These are phyloP conservation scores for Agrotis puta DNA, from an alignment of 2,888 invertebrate species.

Conservation along the genomic window DNA sequence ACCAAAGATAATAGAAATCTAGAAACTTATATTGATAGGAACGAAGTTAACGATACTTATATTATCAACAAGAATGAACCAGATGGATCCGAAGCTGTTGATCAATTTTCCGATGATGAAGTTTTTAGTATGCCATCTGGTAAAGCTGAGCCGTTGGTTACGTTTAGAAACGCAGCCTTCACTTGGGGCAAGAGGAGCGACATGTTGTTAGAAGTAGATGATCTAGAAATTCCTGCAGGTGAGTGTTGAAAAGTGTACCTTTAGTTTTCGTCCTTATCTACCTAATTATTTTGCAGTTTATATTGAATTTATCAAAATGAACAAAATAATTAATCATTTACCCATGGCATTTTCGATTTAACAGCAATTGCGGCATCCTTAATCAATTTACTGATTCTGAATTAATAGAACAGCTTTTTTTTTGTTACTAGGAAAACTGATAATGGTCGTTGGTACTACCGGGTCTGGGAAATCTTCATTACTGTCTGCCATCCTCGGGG, in stretches of 20 bases:
- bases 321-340: conserved; percentile 1
- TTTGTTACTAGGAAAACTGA: conserved; percentile 90
- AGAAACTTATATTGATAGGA: conserved; percentile 55
- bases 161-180: conserved; percentile 85
- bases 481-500: conserved; percentile 94
- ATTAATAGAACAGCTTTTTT: conserved; percentile 3
- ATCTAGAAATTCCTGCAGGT: conserved; percentile 86
- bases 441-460: conserved; percentile 94
- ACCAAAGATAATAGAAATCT: conserved; percentile 53
- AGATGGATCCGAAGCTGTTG: conserved; percentile 72
- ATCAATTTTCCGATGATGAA: conserved; percentile 79
- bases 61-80: conserved; percentile 69
- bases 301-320: neutral
- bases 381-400: conserved; percentile 6
- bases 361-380: conserved; percentile 7
- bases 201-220: conserved; percentile 81
- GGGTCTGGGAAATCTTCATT: conserved; percentile 96
- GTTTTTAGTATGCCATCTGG: conserved; percentile 57
- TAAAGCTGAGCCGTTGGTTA: conserved; percentile 77
- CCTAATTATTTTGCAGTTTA: neutral
- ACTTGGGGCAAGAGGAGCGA: conserved; percentile 88
- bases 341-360: conserved; percentile 1
- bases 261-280: neutral
- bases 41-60: conserved; percentile 60
- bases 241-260: conserved; percentile 20